Percentiles rank a stretch among this genome's conserved stretches.
phyloP scores from a whole-genome alignment of 2,113 vertebrate genomes.

The Prolemur simus region DNA sequence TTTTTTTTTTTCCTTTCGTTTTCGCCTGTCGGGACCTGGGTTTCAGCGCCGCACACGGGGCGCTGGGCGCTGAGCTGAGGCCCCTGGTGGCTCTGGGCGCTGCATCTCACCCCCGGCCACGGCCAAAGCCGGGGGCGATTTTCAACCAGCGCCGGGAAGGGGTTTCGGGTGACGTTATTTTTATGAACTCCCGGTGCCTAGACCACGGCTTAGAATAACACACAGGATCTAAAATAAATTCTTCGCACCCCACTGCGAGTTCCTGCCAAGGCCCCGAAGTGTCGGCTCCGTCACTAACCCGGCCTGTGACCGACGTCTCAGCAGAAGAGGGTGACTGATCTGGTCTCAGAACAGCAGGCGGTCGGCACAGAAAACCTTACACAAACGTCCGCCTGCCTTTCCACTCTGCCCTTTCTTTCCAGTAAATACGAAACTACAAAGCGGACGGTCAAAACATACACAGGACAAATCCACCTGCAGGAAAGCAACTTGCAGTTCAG shows the following conservation, averaged over 20 bases:
- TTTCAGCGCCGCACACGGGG: constrained; percentile 85
- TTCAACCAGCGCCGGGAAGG: constrained; percentile 88
- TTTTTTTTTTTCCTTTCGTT: too few species aligned
- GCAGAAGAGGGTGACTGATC: background rate
- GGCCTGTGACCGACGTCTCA: background rate
- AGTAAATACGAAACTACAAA: too few species aligned
- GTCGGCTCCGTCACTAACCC: background rate
- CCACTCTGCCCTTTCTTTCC: too few species aligned
- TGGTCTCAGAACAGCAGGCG: background rate
- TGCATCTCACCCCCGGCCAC: constrained; percentile 86
- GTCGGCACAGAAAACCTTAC: background rate
- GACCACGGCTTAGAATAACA: background rate
- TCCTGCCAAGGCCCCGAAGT: background rate
- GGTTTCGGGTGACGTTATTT: background rate
- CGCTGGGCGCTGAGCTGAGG: constrained; percentile 87
- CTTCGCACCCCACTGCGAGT: background rate
- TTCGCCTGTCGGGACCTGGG: constrained; percentile 88
- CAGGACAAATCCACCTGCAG: too few species aligned
- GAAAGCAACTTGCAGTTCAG: too few species aligned
- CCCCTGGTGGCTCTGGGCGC: constrained; percentile 89
- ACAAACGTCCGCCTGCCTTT: too few species aligned
- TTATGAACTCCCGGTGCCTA: background rate
- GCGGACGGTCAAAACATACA: too few species aligned
- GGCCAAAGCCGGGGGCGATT: constrained; percentile 81
- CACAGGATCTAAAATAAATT: background rate